Conservation (phyloP, 2,113 vertebrate genomes). For the Corythornis madagascariensis region DNA sequence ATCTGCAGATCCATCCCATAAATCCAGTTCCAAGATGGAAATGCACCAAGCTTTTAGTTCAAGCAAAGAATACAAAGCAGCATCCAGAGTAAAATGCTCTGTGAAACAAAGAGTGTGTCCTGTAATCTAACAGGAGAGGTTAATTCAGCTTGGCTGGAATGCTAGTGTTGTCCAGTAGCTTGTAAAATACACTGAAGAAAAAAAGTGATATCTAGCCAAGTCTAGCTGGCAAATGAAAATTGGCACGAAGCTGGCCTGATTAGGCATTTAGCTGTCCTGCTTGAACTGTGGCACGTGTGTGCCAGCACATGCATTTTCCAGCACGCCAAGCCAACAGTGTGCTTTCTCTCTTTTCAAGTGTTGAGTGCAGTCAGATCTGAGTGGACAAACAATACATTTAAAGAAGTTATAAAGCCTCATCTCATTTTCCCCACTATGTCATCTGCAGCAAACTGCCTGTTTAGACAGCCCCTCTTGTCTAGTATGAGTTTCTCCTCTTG, state of each 20-base stretch:
- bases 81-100: background rate
- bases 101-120: background rate
- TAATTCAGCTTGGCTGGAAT: background rate
- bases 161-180: background rate
- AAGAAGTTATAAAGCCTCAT: background rate
- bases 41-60: background rate
- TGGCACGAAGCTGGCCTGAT: constrained; percentile 17
- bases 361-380: background rate
- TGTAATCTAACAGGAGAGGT: background rate
- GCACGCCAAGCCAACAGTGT: background rate
- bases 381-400: background rate
- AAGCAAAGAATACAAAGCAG: background rate
- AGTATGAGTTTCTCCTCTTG: background rate
- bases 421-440: background rate
- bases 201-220: background rate
- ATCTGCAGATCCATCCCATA: background rate
- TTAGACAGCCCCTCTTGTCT: background rate
- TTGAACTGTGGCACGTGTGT: constrained; percentile 12
- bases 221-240: constrained; percentile 20
- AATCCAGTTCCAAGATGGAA: background rate
- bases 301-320: background rate
- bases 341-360: background rate
- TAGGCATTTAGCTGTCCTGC: constrained; percentile 23
- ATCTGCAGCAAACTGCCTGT: background rate
- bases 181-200: constrained; percentile 2